These are phyloP conservation scores for Platanista minor DNA, from an alignment of 2,113 vertebrate genomes.

Conservation along the genomic window DNA sequence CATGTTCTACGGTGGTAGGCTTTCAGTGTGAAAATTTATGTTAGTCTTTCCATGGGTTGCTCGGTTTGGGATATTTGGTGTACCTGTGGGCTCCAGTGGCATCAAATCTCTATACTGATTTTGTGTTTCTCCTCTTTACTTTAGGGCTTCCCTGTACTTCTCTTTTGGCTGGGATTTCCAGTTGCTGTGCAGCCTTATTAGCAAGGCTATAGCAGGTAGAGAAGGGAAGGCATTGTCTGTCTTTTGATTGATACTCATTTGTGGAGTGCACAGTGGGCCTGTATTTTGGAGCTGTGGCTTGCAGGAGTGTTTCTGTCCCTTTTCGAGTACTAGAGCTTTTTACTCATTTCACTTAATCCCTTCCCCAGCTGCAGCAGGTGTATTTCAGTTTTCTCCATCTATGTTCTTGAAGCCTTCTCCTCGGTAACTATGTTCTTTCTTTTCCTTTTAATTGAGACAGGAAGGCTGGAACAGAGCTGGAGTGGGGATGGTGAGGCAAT, in stretches of 20 bases:
- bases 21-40: no score
- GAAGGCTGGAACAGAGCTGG: background rate
- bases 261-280: background rate
- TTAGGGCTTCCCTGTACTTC: background rate
- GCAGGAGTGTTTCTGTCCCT: background rate
- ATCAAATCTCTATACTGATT: background rate
- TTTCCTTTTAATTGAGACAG: background rate
- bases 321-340: background rate
- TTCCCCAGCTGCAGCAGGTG: background rate
- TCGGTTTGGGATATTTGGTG: background rate
- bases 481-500: background rate
- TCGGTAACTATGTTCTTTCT: background rate
- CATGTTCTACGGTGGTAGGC: no score
- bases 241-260: background rate
- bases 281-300: background rate
- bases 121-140: background rate
- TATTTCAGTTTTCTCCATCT: background rate
- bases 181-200: background rate
- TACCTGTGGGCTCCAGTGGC: background rate
- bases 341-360: background rate
- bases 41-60: no score
- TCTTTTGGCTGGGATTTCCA: background rate
- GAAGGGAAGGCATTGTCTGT: background rate
- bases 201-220: no score
- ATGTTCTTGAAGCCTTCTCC: background rate